Base-by-base conservation (phyloP, 2,888 invertebrate genomes). In the Omphaloscelis lunosa region DNA sequence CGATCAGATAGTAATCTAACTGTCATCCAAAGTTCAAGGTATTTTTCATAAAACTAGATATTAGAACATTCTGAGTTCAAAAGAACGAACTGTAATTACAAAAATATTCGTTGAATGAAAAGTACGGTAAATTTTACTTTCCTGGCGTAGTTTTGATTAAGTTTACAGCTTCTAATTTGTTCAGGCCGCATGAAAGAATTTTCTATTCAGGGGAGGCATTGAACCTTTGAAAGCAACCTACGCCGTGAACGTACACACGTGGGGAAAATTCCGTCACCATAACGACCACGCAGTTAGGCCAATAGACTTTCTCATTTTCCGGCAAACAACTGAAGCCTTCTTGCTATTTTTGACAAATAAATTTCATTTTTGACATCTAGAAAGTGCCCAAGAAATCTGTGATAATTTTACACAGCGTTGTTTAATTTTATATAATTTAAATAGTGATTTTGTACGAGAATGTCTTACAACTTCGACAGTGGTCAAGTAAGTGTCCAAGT, bases 381-480 rank as follows among this genome's bases (percentile, higher is more conserved):
- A 63, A 34, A 20, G 89, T 86, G 86, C 83, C 88, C 81, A 81
- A 86, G 63, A 85, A 79, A 79, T 79, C 90, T 92, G 93, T 93
- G 93, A 92, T 92, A 90, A 48, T 90, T 83, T 76, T 76, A 59
- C 17, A 73, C 48, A 58, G 17, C 56, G 53, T 74, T 76, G 78
- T 86, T 27, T 11, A 65, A 75, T 71, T 15, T 12, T 75, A 72
- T 80, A n/a, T 39, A 34, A 59, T 62, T n/a, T n/a, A 63, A 67
- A 80, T 68, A 80, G 88, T 86, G 87, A 68, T 84, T 77, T 77
- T 70, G 41, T 48, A 65, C 53, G 79, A 88, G 77, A 65, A 96
- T 96, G 96, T 92, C 96, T 72, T 96, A 90, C 85, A 95, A 95
- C 89, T 96, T 96, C 90, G 95, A 96, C 80, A 96, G 96, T 80